These are phyloP conservation scores for Eurosta solidaginis DNA, from an alignment of 1,140 invertebrate genomes.

Conservation along the genomic window DNA sequence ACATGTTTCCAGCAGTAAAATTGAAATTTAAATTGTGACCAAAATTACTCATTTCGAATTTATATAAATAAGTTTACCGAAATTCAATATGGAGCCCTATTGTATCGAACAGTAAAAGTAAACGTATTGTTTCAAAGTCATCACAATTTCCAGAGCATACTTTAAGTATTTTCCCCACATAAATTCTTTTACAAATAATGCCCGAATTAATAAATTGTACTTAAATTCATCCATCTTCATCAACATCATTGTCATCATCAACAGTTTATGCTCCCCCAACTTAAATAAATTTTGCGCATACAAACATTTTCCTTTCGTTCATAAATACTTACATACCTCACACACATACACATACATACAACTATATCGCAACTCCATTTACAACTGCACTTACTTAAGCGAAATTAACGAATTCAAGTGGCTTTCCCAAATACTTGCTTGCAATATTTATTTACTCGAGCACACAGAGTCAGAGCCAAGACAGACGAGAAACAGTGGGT, in stretches of 20 bases:
- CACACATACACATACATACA: too few relatives aligned
- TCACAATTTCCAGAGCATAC: too few relatives aligned
- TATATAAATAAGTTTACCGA: too few relatives aligned
- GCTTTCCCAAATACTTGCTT: slow-evolving; percentile 25
- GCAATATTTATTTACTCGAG: not conserved
- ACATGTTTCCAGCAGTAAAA: too few relatives aligned
- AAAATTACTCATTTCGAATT: too few relatives aligned
- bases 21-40: too few relatives aligned
- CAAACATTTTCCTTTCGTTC: slow-evolving; percentile 1
- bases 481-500: not conserved
- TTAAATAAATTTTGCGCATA: not conserved
- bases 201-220: slow-evolving; percentile 17
- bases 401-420: slow-evolving; percentile 27
- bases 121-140: too few relatives aligned
- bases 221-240: slow-evolving; percentile 24
- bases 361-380: slow-evolving; percentile 18
- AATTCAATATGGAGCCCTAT: too few relatives aligned
- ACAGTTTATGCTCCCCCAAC: not conserved
- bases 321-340: slow-evolving; percentile 12
- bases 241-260: not conserved
- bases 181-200: not conserved
- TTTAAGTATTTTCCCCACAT: too few relatives aligned
- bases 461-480: not conserved
- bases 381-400: slow-evolving; percentile 25
- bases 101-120: too few relatives aligned